These are phyloP conservation scores for Thymelicus acteon DNA, from an alignment of 2,888 invertebrate genomes.

Conservation along the genomic window DNA sequence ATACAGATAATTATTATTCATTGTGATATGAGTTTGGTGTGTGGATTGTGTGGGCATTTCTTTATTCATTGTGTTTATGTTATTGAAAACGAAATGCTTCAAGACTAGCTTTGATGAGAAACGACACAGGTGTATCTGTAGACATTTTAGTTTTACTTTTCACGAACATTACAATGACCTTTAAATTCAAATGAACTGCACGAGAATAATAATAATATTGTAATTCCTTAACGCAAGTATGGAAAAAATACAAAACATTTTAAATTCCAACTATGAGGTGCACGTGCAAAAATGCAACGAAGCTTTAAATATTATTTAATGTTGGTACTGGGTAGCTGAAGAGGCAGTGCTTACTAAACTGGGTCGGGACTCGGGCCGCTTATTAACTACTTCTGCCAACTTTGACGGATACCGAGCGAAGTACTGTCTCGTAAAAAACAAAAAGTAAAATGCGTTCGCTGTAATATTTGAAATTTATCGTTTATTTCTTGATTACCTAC, in stretches of 20 bases:
- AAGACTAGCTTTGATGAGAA: no score
- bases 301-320: conserved; percentile 21
- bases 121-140: no score
- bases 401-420: conserved; percentile 28
- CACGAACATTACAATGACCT: no score
- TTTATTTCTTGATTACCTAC: no score
- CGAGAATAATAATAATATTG: no score
- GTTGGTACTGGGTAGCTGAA: conserved; percentile 16
- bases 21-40: no score
- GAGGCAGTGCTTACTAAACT: conserved; percentile 28
- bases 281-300: neutral
- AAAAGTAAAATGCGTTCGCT: conserved; percentile 1
- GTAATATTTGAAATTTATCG: neutral
- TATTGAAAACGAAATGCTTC: no score
- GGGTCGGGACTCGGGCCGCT: conserved; percentile 34
- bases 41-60: no score
- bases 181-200: no score
- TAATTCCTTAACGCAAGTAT: neutral
- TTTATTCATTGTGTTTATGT: no score
- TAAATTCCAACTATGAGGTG: neutral
- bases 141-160: no score
- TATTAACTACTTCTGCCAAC: conserved; percentile 35
- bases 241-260: conserved; percentile 1
- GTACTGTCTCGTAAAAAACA: conserved; percentile 9
- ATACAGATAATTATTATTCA: no score